Evolutionary conservation across 2,888 invertebrate species (phyloP).

Genomic region (Drosophila dives): DNA sequence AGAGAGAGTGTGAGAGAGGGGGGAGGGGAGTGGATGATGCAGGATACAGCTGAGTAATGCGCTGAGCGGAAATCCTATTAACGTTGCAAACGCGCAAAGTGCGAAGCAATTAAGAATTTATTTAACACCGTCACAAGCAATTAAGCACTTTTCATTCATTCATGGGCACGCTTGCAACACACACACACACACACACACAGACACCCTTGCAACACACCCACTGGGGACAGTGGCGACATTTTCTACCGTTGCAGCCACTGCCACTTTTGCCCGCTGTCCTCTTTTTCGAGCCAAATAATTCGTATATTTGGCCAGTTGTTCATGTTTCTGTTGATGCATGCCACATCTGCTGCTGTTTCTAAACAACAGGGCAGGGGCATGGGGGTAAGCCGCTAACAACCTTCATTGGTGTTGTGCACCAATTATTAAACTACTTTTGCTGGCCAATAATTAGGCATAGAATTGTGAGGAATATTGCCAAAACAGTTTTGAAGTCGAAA

Average conservation of each 20-base stretch:
- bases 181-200: conserved; percentile 21
- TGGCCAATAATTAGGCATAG: not conserved
- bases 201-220: conserved; percentile 13
- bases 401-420: conserved; percentile 51
- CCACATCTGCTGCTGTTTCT: conserved; percentile 42
- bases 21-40: conserved; percentile 7
- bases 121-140: conserved; percentile 85
- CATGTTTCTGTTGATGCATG: conserved; percentile 54
- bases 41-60: conserved; percentile 16
- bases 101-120: conserved; percentile 85
- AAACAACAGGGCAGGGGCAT: conserved; percentile 61
- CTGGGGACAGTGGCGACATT: conserved; percentile 50
- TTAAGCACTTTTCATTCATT: conserved; percentile 83
- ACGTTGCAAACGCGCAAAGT: conserved; percentile 83
- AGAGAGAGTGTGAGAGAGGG: not conserved
- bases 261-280: conserved; percentile 21
- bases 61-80: conserved; percentile 81
- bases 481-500: not conserved
- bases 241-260: conserved; percentile 44
- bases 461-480: not conserved
- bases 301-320: conserved; percentile 73
- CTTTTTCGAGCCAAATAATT: conserved; percentile 68
- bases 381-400: conserved; percentile 47
- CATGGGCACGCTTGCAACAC: conserved; percentile 62
- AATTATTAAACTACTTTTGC: not conserved